These are phyloP conservation scores for Salticus scenicus DNA, from an alignment of 2,888 invertebrate species.

Conservation along the genomic window DNA sequence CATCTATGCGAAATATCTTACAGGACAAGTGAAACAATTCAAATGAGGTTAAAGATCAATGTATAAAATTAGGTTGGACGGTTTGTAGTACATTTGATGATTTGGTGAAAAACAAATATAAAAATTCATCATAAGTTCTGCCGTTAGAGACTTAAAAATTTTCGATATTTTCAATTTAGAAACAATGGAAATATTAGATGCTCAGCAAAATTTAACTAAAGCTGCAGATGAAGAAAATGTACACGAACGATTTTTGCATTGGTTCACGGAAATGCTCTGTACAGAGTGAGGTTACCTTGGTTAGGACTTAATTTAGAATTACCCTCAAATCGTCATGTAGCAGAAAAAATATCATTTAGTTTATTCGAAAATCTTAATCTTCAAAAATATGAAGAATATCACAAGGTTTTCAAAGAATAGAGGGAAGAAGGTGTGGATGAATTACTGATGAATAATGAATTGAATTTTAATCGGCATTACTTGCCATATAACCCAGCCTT, in stretches of 20 bases:
- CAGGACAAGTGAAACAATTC: neutral
- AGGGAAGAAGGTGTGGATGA: neutral
- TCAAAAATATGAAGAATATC: neutral
- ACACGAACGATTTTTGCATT: neutral
- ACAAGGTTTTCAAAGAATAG: neutral
- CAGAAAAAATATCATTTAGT: constrained; percentile 4
- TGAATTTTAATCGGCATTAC: neutral
- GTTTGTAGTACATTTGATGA: constrained; percentile 11
- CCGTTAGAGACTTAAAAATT: neutral
- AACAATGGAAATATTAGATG: neutral
- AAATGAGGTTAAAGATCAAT: neutral
- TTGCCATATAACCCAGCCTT: neutral
- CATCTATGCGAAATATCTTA: neutral
- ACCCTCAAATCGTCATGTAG: constrained; percentile 9
- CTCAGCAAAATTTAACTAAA: neutral
- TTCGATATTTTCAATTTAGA: neutral
- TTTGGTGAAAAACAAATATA: neutral
- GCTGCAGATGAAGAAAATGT: neutral
- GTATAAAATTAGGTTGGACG: constrained; percentile 18
- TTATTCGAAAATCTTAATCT: neutral
- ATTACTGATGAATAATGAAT: neutral
- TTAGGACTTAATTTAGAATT: neutral
- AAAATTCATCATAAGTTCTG: neutral
- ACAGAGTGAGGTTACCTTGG: constrained; percentile 5
- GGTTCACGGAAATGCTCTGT: neutral